Base-by-base conservation (phyloP, 2,888 invertebrate genomes). In the Clusia tigrina region DNA sequence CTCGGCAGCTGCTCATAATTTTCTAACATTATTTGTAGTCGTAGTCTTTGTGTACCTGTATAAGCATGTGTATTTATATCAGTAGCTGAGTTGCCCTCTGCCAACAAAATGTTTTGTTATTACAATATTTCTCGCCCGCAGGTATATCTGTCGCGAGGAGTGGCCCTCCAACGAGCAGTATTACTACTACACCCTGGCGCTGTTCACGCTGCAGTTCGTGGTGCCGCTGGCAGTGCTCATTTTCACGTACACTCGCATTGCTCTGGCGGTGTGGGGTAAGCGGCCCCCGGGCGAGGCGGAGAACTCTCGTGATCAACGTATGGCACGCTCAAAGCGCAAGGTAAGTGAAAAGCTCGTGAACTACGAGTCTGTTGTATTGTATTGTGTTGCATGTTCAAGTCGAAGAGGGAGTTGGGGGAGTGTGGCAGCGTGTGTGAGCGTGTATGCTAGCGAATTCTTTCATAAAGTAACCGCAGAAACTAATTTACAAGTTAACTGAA, bases 271-370 rank as follows among this genome's bases (percentile, higher is more conserved):
- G 52, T 95, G 95, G 94, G 93, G 93, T 22, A 91, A 93, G 69
- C 86, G 90, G 38, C 91, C 93, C 6, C 95, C 95, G 0, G 95
- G 95, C 0, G 95, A 95, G 81, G 95, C 95, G 0, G 92, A 94
- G 78, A 90, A 91, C 65, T 89, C 87, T 5, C 85, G 95, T 52
- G 95, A 95, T 84, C 89, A 90, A 69, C 87, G 94, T 54, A 89
- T 95, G 85, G 94, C 93, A 10, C 88, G 90, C 69, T 93, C 94
- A 1, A 95, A 95, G 81, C 86, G 92, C 84, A 95, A 95, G 90
- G 95, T 95, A 85, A 83, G 79, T 76, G 65, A 37, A 51, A 56
- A 22, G 38, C 12, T 26, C 25, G n/a, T 17, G 54, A 54, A 52
- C n/a, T 23, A 20, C 20, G 24, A 2, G 17, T 26, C 5, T 24